These are phyloP conservation scores for Casuarius casuarius DNA, from an alignment of 2,113 vertebrate genomes.

Conservation along the genomic window DNA sequence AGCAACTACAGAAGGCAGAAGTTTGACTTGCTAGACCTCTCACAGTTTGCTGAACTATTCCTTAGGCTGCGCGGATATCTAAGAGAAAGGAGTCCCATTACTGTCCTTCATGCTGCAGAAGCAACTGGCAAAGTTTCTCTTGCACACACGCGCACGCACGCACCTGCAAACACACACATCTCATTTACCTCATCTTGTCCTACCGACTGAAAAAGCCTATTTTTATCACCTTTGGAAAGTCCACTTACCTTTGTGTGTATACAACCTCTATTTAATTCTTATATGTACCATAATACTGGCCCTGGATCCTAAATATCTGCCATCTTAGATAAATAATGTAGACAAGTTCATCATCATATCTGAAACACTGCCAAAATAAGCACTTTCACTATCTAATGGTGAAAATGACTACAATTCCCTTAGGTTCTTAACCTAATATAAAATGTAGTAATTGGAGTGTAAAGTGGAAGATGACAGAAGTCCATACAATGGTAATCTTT, in stretches of 20 bases:
- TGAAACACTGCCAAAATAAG: background rate
- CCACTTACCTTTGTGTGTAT: background rate
- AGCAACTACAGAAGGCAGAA: background rate
- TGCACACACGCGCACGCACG: too few relatives aligned
- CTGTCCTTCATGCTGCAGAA: background rate
- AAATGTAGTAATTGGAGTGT: rapidly evolving
- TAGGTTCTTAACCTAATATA: background rate
- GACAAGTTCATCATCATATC: background rate
- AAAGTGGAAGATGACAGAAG: background rate
- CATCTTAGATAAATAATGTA: background rate
- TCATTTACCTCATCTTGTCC: background rate
- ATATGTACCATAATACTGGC: background rate
- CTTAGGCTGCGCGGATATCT: background rate
- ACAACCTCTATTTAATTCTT: background rate
- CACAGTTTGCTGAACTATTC: background rate
- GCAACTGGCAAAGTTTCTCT: background rate
- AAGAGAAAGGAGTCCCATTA: background rate
- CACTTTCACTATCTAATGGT: background rate
- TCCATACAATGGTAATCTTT: background rate
- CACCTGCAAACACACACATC: background rate
- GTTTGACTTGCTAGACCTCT: background rate
- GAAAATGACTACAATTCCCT: background rate
- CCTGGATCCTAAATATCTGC: background rate
- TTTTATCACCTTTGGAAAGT: background rate
- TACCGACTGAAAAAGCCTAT: background rate